phyloP scores from a whole-genome alignment of 2,797 vertebrate species.

The Eidolon dupreanum region DNA sequence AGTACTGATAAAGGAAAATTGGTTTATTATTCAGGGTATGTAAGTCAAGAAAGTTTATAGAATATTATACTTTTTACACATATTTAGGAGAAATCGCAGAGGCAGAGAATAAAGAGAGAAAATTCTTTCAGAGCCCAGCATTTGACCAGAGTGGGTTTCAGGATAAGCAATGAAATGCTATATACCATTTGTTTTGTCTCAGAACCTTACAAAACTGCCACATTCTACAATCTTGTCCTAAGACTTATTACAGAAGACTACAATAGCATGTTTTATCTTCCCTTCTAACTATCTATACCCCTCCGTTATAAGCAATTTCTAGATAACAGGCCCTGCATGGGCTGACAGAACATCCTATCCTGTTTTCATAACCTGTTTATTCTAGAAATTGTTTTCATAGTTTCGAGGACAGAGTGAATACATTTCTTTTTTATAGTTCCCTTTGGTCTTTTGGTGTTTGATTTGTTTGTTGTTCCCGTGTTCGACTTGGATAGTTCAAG shows the following conservation, averaged over 20 bases:
- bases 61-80: not conserved
- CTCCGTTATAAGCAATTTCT: slow-evolving; percentile 60
- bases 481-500: slow-evolving; percentile 61
- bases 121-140: not conserved
- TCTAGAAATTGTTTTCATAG: slow-evolving; percentile 77
- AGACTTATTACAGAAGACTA: slow-evolving; percentile 37
- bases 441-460: slow-evolving; percentile 72
- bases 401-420: slow-evolving; percentile 75
- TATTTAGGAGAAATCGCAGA: slow-evolving; percentile 36
- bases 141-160: slow-evolving; percentile 1
- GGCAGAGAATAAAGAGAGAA: not conserved
- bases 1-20: not conserved
- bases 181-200: slow-evolving; percentile 53
- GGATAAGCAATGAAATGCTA: not conserved
- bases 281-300: slow-evolving; percentile 15
- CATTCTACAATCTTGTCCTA: slow-evolving; percentile 52
- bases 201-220: slow-evolving; percentile 13
- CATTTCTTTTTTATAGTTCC: slow-evolving; percentile 74
- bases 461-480: slow-evolving; percentile 64
- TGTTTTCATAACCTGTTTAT: slow-evolving; percentile 70
- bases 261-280: slow-evolving; percentile 24
- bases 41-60: not conserved
- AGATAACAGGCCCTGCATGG: not conserved
- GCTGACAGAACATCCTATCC: slow-evolving; percentile 22
- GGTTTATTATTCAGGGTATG: not conserved